Conservation (phyloP, 2,888 invertebrate species). For the Leucophora obtusa region DNA sequence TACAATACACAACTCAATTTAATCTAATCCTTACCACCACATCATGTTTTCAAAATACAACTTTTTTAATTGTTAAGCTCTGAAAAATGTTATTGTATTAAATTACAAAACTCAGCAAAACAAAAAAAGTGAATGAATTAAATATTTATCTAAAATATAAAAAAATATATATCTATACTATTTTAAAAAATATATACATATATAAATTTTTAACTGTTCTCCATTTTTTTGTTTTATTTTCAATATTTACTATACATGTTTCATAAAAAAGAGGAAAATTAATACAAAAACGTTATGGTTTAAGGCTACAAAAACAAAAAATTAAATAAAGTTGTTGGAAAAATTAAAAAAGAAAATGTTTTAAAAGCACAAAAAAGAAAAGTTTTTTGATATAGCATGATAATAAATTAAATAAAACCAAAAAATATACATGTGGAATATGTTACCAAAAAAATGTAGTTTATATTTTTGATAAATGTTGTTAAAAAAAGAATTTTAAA, state of each 20-base stretch:
- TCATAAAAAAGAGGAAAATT: constrained; percentile 38
- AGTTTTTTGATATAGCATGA: constrained; percentile 51
- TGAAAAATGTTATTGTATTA: constrained; percentile 62
- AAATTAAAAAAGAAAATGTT: constrained; percentile 65
- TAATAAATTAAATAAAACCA: constrained; percentile 35
- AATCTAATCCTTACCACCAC: constrained; percentile 61
- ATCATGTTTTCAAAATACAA: constrained; percentile 63
- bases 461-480: constrained; percentile 77
- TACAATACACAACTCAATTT: constrained; percentile 59
- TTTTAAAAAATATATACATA: constrained; percentile 47
- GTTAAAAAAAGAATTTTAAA: constrained; percentile 66
- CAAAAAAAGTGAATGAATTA: constrained; percentile 34
- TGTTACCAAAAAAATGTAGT: constrained; percentile 69
- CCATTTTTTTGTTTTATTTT: constrained; percentile 35
- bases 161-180: constrained; percentile 31
- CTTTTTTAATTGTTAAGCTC: constrained; percentile 62
- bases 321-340: constrained; percentile 57
- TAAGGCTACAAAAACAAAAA: constrained; percentile 42
- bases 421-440: constrained; percentile 56
- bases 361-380: constrained; percentile 47
- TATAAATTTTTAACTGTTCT: constrained; percentile 57
- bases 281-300: constrained; percentile 43
- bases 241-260: constrained; percentile 53
- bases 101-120: constrained; percentile 47
- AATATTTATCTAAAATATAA: constrained; percentile 53